phyloP scores from a whole-genome alignment of 2,113 vertebrate species.

The Phrynocephalus versicolor region DNA sequence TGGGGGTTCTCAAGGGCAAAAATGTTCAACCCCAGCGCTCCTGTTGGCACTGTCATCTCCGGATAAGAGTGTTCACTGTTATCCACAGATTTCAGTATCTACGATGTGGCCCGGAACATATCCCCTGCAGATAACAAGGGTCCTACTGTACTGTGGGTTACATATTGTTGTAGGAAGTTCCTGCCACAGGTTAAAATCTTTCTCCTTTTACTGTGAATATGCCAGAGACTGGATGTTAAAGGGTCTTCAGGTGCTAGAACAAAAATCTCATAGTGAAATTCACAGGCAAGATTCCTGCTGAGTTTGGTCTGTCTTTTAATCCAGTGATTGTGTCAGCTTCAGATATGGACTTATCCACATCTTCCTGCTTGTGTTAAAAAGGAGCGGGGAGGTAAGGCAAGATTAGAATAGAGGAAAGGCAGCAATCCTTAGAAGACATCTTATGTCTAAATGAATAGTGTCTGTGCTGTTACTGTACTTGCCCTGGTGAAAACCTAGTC shows the following conservation, averaged over 20 bases:
- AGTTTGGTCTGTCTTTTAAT: background rate
- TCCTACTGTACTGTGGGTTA: too few species aligned
- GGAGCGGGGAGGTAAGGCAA: slow-evolving; percentile 20
- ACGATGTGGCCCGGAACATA: too few species aligned
- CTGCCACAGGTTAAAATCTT: background rate
- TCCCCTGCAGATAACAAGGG: too few species aligned
- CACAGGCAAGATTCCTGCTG: background rate
- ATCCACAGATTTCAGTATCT: too few species aligned
- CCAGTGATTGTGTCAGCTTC: background rate
- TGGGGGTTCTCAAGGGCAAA: too few species aligned
- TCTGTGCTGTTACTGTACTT: background rate
- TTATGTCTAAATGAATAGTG: slow-evolving; percentile 12
- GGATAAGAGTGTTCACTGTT: too few species aligned
- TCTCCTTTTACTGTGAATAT: background rate
- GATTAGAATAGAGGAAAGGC: background rate
- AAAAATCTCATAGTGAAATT: background rate
- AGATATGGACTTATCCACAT: slow-evolving; percentile 5
- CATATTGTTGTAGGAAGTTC: background rate
- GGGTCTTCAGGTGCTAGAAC: background rate
- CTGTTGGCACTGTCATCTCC: too few species aligned
- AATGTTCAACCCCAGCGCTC: too few species aligned
- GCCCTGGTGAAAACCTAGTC: slow-evolving; percentile 1
- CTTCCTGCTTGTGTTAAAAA: slow-evolving; percentile 23
- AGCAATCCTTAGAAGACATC: slow-evolving; percentile 9
- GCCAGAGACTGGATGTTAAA: background rate